Conservation (phyloP, 2,797 vertebrate genomes). For the Sciurus vulgaris region DNA sequence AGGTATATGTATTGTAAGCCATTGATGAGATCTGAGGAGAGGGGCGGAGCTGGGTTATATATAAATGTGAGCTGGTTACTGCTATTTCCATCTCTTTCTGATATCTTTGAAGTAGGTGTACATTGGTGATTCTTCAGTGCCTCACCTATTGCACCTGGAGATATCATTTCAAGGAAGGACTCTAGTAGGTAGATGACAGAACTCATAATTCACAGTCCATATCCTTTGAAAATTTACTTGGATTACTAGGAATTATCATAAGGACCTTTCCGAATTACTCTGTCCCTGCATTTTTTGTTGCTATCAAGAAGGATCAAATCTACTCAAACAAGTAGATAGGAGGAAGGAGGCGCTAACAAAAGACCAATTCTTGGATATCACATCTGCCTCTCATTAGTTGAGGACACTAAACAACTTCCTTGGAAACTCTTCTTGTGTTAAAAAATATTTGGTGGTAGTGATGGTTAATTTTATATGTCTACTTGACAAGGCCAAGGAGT, state of each 20-base stretch:
- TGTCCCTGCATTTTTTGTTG: constrained; percentile 38
- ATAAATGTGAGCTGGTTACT: background rate
- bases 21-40: background rate
- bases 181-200: background rate
- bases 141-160: background rate
- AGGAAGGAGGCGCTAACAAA: background rate
- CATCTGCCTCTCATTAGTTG: background rate
- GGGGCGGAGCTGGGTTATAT: background rate
- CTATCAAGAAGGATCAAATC: background rate
- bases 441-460: background rate
- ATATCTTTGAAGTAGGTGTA: background rate
- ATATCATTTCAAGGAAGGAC: background rate
- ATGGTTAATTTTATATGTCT: background rate
- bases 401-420: background rate
- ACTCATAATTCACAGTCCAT: background rate
- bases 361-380: background rate
- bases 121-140: background rate
- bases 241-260: background rate
- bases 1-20: background rate
- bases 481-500: background rate
- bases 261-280: background rate
- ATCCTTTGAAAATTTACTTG: background rate
- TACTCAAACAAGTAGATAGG: background rate
- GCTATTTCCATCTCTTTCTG: background rate
- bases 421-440: background rate